Evolutionary conservation across 2,888 invertebrate species (phyloP), one percentile per base, ranked within the genome.

Genomic region (Aphidoletes aphidimyza): DNA sequence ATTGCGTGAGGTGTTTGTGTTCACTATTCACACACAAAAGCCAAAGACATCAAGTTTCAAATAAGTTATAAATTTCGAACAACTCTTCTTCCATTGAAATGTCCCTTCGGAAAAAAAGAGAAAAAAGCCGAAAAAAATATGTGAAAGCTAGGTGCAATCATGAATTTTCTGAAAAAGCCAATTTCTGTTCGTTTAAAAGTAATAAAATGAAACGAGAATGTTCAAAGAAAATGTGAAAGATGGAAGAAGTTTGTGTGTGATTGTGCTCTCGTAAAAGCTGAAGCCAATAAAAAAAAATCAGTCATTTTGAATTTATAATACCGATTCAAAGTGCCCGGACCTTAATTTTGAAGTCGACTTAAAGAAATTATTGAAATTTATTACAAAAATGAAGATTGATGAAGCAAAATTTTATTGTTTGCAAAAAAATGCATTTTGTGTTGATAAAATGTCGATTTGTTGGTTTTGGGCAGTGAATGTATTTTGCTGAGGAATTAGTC

Each of bases 261-360:
- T 2, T 22, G 22, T 54, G 54, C 11, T 2, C 17, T 8, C 11
- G 6, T 26, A 11, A 22, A 26, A 8, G 5, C 9, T 47, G 2
- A 47, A 54, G 22, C 22, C 6, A 2, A 26, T 5, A 26, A 54
- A 26, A 54, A 54, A 54, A 47, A 47, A 47, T n/a, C 54, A 54
- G 22, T 54, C 54, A 54, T 54, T 54, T 54, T 26, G 54, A 54
- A 54, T 54, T 54, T n/a, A n/a, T n/a, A n/a, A n/a, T n/a, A n/a
- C n/a, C n/a, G n/a, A n/a, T n/a, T n/a, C n/a, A n/a, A n/a, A n/a
- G n/a, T n/a, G n/a, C n/a, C n/a, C n/a, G n/a, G n/a, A n/a, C n/a
- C n/a, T n/a, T n/a, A n/a, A n/a, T n/a, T n/a, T n/a, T n/a, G n/a
- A n/a, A n/a, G n/a, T n/a, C n/a, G n/a, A n/a, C n/a, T n/a, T n/a